These are phyloP conservation scores for Andinoacara biseriatus DNA, from an alignment of 2,113 vertebrate species.

Conservation along the genomic window DNA sequence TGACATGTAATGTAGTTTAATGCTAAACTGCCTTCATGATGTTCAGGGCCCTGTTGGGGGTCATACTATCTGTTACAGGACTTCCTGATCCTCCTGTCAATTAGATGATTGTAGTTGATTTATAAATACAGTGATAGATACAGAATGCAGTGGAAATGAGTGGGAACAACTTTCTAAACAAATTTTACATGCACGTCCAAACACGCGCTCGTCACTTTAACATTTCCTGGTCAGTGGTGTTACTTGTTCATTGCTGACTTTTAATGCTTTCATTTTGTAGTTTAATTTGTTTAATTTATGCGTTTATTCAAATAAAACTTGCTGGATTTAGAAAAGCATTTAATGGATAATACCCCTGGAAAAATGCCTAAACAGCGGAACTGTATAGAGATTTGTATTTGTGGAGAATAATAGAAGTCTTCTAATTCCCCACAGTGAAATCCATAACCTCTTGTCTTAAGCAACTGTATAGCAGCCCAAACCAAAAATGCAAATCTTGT, in stretches of 20 bases:
- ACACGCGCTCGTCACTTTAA: neutral
- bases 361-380: slow-evolving; percentile 8
- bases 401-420: slow-evolving; percentile 45
- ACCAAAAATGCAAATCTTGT: slow-evolving; percentile 49
- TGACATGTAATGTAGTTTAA: neutral
- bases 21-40: neutral
- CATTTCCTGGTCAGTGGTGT: neutral
- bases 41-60: neutral
- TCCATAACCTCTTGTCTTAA: slow-evolving; percentile 43
- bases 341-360: neutral
- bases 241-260: neutral
- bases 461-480: slow-evolving; percentile 9
- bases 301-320: neutral
- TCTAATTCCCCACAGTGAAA: slow-evolving; percentile 30
- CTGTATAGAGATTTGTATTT: slow-evolving; percentile 49
- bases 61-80: neutral
- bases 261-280: neutral
- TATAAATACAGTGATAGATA: neutral
- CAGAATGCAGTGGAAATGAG: neutral
- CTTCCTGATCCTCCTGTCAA: neutral
- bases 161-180: neutral
- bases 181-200: neutral
- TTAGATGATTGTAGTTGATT: neutral
- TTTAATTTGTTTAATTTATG: neutral
- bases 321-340: neutral